phyloP scores from a whole-genome alignment of 2,888 invertebrate species.

The Ligdia adustata region DNA sequence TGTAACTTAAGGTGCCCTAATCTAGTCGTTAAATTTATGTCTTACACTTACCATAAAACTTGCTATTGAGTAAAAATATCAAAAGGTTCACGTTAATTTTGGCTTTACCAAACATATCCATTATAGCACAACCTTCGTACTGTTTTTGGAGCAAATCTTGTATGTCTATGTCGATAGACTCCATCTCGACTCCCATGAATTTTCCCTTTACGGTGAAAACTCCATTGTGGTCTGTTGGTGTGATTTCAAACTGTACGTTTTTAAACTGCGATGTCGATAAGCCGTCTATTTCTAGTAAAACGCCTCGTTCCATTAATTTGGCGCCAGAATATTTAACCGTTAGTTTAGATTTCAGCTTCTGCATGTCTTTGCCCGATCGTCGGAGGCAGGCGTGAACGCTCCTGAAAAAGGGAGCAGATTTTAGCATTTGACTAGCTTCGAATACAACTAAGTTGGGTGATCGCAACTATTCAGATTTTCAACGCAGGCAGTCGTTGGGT shows the following conservation, averaged over 20 bases:
- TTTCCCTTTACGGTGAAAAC: conserved; percentile 88
- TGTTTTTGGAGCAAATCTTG: conserved; percentile 90
- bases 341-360: conserved; percentile 84
- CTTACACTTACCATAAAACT: conserved; percentile 87
- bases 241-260: conserved; percentile 90
- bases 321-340: conserved; percentile 87
- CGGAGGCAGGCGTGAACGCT: conserved; percentile 82
- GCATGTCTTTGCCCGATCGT: conserved; percentile 73
- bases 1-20: conserved; percentile 9
- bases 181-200: conserved; percentile 91
- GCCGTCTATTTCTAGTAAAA: conserved; percentile 88
- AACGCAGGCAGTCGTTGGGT: too few relatives aligned
- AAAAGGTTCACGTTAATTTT: conserved; percentile 91
- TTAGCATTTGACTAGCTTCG: too few relatives aligned
- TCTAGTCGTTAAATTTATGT: background rate
- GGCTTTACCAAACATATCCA: conserved; percentile 91
- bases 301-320: conserved; percentile 88
- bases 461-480: too few relatives aligned
- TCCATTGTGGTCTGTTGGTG: conserved; percentile 86
- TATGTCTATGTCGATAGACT: conserved; percentile 88
- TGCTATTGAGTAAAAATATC: conserved; percentile 89
- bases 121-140: conserved; percentile 89
- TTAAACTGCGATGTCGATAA: conserved; percentile 88
- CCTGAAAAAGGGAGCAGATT: conserved; percentile 71
- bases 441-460: too few relatives aligned